Percentiles rank a stretch among this genome's conserved stretches.
Evolutionary conservation across 2,797 vertebrate genomes (phyloP).

Genomic region (Aulostomus chinensis): DNA sequence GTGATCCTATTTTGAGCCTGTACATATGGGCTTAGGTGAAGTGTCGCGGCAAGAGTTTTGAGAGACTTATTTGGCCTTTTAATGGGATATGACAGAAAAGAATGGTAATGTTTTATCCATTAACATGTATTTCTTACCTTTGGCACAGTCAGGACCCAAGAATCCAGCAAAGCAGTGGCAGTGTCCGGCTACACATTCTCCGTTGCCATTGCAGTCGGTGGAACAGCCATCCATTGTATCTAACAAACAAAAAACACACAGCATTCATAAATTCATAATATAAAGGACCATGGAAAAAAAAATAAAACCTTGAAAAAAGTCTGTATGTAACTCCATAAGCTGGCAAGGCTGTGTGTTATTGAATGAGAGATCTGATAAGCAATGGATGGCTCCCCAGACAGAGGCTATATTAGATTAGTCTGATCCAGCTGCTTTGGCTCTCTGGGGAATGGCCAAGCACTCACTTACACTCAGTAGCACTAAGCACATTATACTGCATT

Average conservation of each 20-base stretch:
- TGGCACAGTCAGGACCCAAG: slow-evolving; percentile 93
- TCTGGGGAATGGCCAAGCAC: slow-evolving; percentile 73
- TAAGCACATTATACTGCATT: slow-evolving; percentile 74
- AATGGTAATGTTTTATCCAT: neutral
- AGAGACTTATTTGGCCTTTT: too few relatives aligned
- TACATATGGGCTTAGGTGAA: too few relatives aligned
- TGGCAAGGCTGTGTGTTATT: slow-evolving; percentile 62
- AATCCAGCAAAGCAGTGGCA: slow-evolving; percentile 96
- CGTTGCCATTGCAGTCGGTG: slow-evolving; percentile 94
- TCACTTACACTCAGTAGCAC: slow-evolving; percentile 76
- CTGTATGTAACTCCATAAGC: slow-evolving; percentile 56
- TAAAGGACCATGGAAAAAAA: too few relatives aligned
- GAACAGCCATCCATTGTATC: slow-evolving; percentile 95
- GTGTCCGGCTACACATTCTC: slow-evolving; percentile 94
- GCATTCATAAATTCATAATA: slow-evolving; percentile 22
- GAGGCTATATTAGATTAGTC: slow-evolving; percentile 77
- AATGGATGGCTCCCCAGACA: slow-evolving; percentile 78
- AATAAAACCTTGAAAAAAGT: slow-evolving; percentile 40
- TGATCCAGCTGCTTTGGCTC: slow-evolving; percentile 80
- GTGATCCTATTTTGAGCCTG: too few relatives aligned
- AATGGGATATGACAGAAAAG: too few relatives aligned
- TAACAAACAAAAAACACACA: slow-evolving; percentile 32
- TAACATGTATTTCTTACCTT: too few relatives aligned
- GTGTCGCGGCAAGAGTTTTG: too few relatives aligned
- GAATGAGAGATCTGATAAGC: slow-evolving; percentile 79